Base-by-base conservation (phyloP, 2,113 vertebrate species). In the Nannobrachium achirus region DNA sequence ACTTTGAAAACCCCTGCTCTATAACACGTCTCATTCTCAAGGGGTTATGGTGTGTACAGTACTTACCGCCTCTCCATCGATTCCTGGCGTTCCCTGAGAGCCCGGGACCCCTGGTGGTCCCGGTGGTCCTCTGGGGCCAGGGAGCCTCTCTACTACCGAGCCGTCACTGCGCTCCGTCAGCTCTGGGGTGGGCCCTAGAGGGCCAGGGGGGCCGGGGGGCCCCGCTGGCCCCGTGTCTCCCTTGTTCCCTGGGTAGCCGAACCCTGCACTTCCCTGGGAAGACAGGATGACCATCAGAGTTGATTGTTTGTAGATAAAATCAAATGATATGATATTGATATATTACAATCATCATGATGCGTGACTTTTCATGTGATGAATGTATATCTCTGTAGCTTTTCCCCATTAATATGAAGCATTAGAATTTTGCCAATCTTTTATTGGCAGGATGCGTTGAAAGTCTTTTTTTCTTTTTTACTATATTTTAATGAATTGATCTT, bases 61-160 rank as follows among this genome's bases (percentile, higher is more conserved):
- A 94, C 95, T 95, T 60, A 97, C 95, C 0, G 94, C 93, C 65
- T 97, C 94, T 14, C 97, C 96, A 0, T 97, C 94, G 39, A 75
- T 84, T 83, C 97, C 97, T 0, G 94, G 46, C 39, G 81, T 1
- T 0, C 97, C 97, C 0, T 92, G 67, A 9, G 88, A 81, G 0
- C 97, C 97, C 0, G 92, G 80, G 0, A 56, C 77, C 8, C 96
- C 96, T 0, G 52, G 80, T 1, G 91, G 84, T 11, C 94, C 95
- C 0, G 88, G 78, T 42, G 93, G 93, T 25, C 95, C 95, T 56
- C 71, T 81, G 0, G 92, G 91, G 19, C 94, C 95, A 0, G 91
- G 66, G 7, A 86, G 52, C 18, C 80, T 89, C 3, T 93, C 89
- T 11, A 89, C 57, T 6, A 69, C 59, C 0, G 76, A 73, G 10